A percentile compares a stretch with the other conserved stretches of the same genome.
Conservation (phyloP, 2,888 invertebrate species). For the Antheraea yamamai region DNA sequence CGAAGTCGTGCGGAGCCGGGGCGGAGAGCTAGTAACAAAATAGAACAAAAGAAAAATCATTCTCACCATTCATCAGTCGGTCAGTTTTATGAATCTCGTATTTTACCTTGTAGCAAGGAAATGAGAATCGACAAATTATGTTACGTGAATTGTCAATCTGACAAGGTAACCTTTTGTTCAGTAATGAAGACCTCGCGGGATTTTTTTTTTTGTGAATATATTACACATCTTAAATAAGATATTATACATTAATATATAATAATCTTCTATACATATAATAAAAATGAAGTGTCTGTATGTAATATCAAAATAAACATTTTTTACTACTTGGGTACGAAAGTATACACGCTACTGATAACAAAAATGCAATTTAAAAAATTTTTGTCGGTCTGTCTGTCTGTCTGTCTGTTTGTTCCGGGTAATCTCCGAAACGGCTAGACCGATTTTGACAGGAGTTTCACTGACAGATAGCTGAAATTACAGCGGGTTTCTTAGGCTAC, state of each 20-base stretch:
- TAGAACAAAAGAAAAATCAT: background rate
- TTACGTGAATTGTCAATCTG: conserved; percentile 38
- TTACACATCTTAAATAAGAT: background rate
- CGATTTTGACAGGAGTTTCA: too few relatives aligned
- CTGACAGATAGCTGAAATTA: too few relatives aligned
- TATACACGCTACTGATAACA: too few relatives aligned
- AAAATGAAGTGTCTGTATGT: too few relatives aligned
- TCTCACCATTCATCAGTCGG: background rate
- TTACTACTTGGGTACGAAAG: too few relatives aligned
- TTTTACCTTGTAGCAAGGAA: conserved; percentile 35
- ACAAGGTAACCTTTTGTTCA: conserved; percentile 49
- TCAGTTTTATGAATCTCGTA: background rate
- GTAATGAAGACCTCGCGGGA: conserved; percentile 30
- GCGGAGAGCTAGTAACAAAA: background rate
- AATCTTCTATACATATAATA: too few relatives aligned
- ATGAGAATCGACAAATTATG: conserved; percentile 40
- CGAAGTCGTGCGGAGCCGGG: background rate
- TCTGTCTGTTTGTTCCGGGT: too few relatives aligned
- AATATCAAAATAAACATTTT: too few relatives aligned
- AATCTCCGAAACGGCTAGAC: too few relatives aligned
- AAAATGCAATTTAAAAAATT: too few relatives aligned
- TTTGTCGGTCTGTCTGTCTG: too few relatives aligned
- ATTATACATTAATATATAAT: background rate
- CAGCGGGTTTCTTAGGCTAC: too few relatives aligned
- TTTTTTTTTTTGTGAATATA: conserved; percentile 10